A percentile compares a stretch with the other conserved stretches of the same genome.
Conservation (phyloP, 35 echinoderm and acorn worm species). For the Apostichopus japonicus region DNA sequence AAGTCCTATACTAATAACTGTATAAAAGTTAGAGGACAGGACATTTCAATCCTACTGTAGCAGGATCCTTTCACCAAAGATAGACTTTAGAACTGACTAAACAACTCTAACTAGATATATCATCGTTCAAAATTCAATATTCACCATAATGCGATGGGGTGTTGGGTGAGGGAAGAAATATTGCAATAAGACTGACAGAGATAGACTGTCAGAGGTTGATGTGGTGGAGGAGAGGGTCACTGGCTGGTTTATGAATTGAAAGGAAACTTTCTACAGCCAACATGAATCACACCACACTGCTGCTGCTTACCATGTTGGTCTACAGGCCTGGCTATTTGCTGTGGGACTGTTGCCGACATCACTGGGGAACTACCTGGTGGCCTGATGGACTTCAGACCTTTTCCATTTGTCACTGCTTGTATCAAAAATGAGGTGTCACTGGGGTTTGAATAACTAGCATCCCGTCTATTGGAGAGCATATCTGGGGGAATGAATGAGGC, state of each 20-base stretch:
- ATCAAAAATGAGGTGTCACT: background rate
- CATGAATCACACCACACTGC: background rate
- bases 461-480: conserved; percentile 10
- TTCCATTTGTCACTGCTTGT: conserved; percentile 33
- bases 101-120: too few species aligned
- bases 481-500: background rate
- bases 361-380: background rate
- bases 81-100: too few species aligned
- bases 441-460: conserved; percentile 31
- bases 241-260: background rate
- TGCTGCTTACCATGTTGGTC: conserved; percentile 42
- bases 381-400: conserved; percentile 28
- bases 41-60: too few species aligned
- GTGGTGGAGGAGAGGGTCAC: background rate
- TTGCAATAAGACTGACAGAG: background rate
- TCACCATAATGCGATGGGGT: too few species aligned
- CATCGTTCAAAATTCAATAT: too few species aligned
- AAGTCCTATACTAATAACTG: too few species aligned
- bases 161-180: too few species aligned
- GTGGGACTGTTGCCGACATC: conserved; percentile 1
- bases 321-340: conserved; percentile 13
- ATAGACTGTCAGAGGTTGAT: background rate
- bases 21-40: too few species aligned
- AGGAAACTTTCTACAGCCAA: background rate
- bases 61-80: too few species aligned